phyloP scores from a whole-genome alignment of 2,888 invertebrate genomes.

The Clusia tigrina region DNA sequence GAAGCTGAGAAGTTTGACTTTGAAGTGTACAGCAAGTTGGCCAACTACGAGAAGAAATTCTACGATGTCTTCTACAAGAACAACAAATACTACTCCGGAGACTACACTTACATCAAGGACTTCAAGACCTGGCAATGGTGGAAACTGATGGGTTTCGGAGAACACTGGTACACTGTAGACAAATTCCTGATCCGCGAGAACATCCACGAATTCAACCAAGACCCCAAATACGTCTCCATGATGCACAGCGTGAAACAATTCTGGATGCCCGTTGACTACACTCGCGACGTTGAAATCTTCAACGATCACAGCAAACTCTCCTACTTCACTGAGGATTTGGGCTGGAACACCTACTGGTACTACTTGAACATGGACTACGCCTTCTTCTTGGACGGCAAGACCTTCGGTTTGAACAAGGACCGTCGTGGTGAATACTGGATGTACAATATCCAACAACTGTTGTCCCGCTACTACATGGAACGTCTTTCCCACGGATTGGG shows the following conservation, averaged over 20 bases:
- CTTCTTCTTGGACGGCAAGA: constrained; percentile 70
- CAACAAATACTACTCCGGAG: constrained; percentile 40
- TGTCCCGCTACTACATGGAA: constrained; percentile 79
- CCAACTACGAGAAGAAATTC: constrained; percentile 58
- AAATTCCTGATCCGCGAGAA: constrained; percentile 53
- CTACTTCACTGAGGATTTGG: constrained; percentile 79
- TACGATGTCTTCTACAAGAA: constrained; percentile 49
- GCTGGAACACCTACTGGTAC: constrained; percentile 73
- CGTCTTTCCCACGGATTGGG: constrained; percentile 75
- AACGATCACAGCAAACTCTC: constrained; percentile 69
- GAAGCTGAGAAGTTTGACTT: constrained; percentile 70
- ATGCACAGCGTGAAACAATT: constrained; percentile 51
- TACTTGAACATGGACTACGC: constrained; percentile 71
- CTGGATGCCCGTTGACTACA: constrained; percentile 69
- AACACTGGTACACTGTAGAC: constrained; percentile 48
- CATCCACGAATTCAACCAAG: constrained; percentile 45
- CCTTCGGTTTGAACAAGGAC: constrained; percentile 67
- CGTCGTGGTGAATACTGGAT: constrained; percentile 73
- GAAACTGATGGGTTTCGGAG: constrained; percentile 56
- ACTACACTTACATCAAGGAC: constrained; percentile 52
- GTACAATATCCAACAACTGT: constrained; percentile 72
- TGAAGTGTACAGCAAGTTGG: constrained; percentile 64
- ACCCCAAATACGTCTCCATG: constrained; percentile 45
- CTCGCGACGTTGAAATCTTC: constrained; percentile 65
- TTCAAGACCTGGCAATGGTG: constrained; percentile 59